phyloP scores from a whole-genome alignment of 2,888 invertebrate genomes.

The Leptura quadrifasciata region DNA sequence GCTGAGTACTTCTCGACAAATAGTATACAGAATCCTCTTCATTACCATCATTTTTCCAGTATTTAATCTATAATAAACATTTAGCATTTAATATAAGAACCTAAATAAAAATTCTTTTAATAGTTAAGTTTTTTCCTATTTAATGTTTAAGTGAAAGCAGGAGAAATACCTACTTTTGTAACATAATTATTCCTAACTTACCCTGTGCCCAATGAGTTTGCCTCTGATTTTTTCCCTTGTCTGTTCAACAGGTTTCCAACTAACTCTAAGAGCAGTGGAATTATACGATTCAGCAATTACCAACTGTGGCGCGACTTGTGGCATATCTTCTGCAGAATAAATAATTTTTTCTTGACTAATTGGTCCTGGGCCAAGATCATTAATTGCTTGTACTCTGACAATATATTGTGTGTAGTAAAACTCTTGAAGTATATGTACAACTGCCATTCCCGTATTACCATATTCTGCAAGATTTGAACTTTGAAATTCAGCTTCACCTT shows the following conservation, averaged over 20 bases:
- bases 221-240: conserved; percentile 90
- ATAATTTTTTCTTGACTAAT: conserved; percentile 84
- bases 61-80: conserved; percentile 81
- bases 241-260: conserved; percentile 91
- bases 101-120: no score
- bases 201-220: conserved; percentile 92
- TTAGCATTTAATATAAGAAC: conserved; percentile 10
- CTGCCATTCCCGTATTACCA: conserved; percentile 87
- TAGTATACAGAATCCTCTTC: conserved; percentile 90
- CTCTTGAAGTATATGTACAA: conserved; percentile 83
- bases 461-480: conserved; percentile 81
- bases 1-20: conserved; percentile 87
- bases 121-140: no score
- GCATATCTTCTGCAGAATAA: conserved; percentile 94
- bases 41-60: conserved; percentile 87
- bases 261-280: conserved; percentile 93
- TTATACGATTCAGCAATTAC: conserved; percentile 88
- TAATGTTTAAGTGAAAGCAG: no score
- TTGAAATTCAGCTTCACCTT: conserved; percentile 85
- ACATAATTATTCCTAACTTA: no score
- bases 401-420: conserved; percentile 90
- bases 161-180: no score
- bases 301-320: conserved; percentile 90
- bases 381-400: conserved; percentile 88
- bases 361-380: conserved; percentile 88